phyloP scores from a whole-genome alignment of 1,140 invertebrate genomes.

The Hylyphantes graminicola region DNA sequence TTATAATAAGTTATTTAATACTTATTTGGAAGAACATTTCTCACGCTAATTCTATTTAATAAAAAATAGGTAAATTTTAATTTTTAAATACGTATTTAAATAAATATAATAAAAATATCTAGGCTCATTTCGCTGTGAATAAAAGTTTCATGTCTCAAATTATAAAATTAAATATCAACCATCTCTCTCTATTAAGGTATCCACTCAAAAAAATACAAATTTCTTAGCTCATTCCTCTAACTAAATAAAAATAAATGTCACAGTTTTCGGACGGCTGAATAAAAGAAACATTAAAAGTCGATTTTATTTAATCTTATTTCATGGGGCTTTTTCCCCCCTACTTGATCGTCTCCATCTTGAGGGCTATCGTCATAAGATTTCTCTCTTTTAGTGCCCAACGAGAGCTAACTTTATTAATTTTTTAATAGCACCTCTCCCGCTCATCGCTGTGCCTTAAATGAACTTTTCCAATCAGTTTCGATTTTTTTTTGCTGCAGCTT shows the following conservation, averaged over 20 bases:
- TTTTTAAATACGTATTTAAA: no score
- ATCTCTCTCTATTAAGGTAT: no score
- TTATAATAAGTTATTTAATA: no score
- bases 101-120: no score
- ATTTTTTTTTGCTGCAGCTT: conserved; percentile 1
- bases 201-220: no score
- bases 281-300: conserved; percentile 19
- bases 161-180: no score
- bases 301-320: conserved; percentile 53
- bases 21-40: no score
- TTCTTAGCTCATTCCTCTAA: no score
- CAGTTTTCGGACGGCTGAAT: conserved; percentile 22
- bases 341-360: conserved; percentile 14
- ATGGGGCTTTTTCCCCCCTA: not conserved
- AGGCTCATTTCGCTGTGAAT: no score
- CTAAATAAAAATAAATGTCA: conserved; percentile 16
- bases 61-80: no score
- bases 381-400: conserved; percentile 12
- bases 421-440: conserved; percentile 28
- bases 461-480: conserved; percentile 52
- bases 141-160: no score
- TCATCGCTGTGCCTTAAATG: conserved; percentile 19
- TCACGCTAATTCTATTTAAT: no score
- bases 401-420: conserved; percentile 55
- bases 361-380: conserved; percentile 25